phyloP scores from a whole-genome alignment of 2,113 vertebrate species.

The Diadophis punctatus region DNA sequence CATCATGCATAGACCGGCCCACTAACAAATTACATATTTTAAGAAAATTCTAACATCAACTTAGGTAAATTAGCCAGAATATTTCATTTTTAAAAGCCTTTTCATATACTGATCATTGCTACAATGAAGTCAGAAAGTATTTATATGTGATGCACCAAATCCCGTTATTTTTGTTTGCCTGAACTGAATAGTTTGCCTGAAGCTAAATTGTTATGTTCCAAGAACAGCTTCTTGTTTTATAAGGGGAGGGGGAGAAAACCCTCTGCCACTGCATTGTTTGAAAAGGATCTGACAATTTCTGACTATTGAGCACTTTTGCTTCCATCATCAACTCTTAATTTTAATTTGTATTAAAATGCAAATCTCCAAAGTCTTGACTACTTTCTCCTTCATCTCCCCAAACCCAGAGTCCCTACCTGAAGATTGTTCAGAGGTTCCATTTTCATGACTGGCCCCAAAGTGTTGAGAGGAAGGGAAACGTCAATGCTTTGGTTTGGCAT shows the following conservation, averaged over 20 bases:
- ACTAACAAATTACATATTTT: not conserved
- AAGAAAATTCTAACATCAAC: not conserved
- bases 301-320: not conserved
- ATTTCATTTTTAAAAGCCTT: not conserved
- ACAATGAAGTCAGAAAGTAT: not conserved
- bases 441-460: slow-evolving; percentile 97
- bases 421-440: slow-evolving; percentile 99
- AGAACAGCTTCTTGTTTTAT: not conserved
- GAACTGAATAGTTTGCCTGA: not conserved
- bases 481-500: slow-evolving; percentile 98
- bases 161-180: not conserved
- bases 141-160: not conserved
- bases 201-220: not conserved
- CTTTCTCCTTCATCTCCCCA: not conserved
- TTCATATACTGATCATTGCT: not conserved
- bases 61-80: not conserved
- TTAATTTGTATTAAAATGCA: not conserved
- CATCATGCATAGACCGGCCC: not conserved
- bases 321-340: not conserved
- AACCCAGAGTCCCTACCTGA: slow-evolving; percentile 73
- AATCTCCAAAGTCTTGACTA: too few relatives aligned
- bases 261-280: too few relatives aligned
- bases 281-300: not conserved
- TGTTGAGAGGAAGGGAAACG: slow-evolving; percentile 92
- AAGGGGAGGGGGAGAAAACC: too few relatives aligned